Conservation (phyloP, 1,140 invertebrate species). For the Leptinotarsa texana region DNA sequence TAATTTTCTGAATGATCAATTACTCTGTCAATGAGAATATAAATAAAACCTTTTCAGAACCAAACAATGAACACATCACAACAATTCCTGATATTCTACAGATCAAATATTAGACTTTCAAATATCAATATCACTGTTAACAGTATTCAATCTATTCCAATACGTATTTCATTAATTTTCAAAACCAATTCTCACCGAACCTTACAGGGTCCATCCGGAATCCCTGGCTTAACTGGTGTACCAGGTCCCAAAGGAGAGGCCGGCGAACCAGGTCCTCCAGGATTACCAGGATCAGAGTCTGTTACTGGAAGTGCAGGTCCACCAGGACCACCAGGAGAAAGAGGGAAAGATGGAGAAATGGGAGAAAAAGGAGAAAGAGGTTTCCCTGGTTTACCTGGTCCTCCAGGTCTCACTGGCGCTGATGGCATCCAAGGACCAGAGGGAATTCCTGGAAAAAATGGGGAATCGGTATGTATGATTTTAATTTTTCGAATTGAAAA, state of each 20-base stretch:
- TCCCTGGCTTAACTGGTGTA: conserved; percentile 45
- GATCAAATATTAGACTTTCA: no score
- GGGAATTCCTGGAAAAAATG: conserved; percentile 49
- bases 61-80: no score
- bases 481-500: not conserved
- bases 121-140: no score
- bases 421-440: conserved; percentile 59
- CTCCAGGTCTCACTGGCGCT: conserved; percentile 17
- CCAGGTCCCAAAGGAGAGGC: conserved; percentile 61
- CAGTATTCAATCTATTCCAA: no score
- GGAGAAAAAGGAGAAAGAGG: conserved; percentile 64
- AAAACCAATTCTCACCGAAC: no score
- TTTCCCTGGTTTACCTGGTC: conserved; percentile 59
- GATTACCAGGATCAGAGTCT: conserved; percentile 57
- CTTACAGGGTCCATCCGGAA: conserved; percentile 45
- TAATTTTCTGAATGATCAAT: no score
- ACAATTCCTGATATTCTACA: no score
- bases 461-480: conserved; percentile 35
- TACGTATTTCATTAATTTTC: no score
- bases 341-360: conserved; percentile 64
- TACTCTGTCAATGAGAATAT: no score
- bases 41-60: no score
- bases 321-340: conserved; percentile 59
- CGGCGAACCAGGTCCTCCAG: conserved; percentile 57
- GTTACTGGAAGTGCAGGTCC: conserved; percentile 52